Conservation (phyloP, 2,113 vertebrate genomes). For the Globicephala melas region DNA sequence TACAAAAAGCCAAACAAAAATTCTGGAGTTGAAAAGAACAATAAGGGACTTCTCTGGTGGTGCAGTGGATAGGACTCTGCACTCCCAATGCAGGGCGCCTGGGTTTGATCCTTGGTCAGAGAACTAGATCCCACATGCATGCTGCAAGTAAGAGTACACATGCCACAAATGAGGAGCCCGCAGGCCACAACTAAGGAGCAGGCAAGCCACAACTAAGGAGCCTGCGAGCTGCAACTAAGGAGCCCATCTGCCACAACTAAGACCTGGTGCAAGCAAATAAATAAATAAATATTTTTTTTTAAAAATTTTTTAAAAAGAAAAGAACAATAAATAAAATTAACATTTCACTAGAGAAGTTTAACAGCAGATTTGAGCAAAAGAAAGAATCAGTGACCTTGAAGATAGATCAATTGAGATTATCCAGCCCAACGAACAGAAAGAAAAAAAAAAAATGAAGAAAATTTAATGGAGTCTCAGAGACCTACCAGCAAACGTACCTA, state of each 20-base stretch:
- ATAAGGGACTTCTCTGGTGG: background rate
- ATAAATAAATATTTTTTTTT: no score
- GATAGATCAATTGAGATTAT: background rate
- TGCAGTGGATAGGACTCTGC: no score
- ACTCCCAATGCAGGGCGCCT: no score
- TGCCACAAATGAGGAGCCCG: no score
- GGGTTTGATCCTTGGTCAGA: no score
- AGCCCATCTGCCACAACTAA: no score
- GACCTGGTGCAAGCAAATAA: no score
- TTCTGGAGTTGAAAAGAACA: background rate
- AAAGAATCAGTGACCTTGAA: background rate
- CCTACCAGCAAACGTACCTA: background rate
- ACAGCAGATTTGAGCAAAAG: background rate
- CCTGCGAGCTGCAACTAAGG: no score
- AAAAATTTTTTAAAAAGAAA: background rate
- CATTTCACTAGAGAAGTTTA: background rate
- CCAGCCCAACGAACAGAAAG: background rate
- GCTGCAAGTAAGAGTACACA: no score
- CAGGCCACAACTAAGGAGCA: no score
- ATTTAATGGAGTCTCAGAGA: background rate
- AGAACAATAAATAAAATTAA: conserved; percentile 1
- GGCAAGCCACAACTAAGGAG: no score
- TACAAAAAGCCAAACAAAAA: background rate
- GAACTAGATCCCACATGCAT: no score
- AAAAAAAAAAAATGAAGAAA: background rate